These are phyloP conservation scores for Heliocidaris tuberculata DNA, from an alignment of 35 echinoderm and acorn worm genomes.

Conservation along the genomic window DNA sequence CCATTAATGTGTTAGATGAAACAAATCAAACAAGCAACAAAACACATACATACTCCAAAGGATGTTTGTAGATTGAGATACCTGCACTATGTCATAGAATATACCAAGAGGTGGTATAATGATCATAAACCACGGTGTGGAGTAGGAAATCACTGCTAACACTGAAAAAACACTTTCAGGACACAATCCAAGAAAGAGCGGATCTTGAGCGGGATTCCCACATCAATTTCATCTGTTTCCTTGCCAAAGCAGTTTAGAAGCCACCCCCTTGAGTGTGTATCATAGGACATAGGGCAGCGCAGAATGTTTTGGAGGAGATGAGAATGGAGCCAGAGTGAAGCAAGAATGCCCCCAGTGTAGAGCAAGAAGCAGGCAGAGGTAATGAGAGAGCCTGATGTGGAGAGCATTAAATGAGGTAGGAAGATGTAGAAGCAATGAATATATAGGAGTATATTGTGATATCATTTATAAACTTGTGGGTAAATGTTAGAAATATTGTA, in stretches of 20 bases:
- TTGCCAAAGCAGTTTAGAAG: conserved; percentile 85
- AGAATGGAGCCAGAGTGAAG: conserved; percentile 55
- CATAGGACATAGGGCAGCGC: conserved; percentile 63
- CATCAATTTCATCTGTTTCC: conserved; percentile 68
- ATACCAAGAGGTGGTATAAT: conserved; percentile 49
- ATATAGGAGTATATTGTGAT: not conserved
- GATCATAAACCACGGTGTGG: conserved; percentile 62
- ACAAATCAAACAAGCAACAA: not conserved
- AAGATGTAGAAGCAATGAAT: not conserved
- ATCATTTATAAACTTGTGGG: not conserved
- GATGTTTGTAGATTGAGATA: conserved; percentile 22
- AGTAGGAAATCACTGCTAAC: conserved; percentile 55
- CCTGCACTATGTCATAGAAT: conserved; percentile 79
- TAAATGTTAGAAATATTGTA: not conserved
- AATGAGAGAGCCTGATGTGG: conserved; percentile 15
- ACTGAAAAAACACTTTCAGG: conserved; percentile 57
- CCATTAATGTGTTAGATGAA: not conserved
- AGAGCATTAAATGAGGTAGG: not conserved
- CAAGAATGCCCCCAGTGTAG: conserved; percentile 44
- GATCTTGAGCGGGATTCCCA: conserved; percentile 44
- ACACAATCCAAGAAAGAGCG: conserved; percentile 48
- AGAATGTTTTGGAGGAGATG: conserved; percentile 62
- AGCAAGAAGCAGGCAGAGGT: conserved; percentile 54
- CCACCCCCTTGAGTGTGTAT: conserved; percentile 72
- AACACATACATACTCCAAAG: not conserved